A percentile compares a stretch with the other conserved stretches of the same genome.
These are phyloP conservation scores for Chironomus tepperi DNA, from an alignment of 1,140 invertebrate genomes.

Conservation along the genomic window DNA sequence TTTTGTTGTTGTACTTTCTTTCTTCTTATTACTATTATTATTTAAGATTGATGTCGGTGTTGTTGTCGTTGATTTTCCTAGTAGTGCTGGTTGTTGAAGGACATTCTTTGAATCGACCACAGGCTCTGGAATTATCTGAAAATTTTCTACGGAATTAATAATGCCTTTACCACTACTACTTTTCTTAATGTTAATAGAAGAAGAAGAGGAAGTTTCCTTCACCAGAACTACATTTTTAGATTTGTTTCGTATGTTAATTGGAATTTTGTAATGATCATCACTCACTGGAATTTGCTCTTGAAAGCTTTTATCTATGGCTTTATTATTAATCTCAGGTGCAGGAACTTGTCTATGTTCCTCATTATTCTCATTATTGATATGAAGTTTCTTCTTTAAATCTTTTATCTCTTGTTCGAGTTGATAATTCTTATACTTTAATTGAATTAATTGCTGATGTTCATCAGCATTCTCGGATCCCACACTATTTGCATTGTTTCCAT, in stretches of 20 bases:
- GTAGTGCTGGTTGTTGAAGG: background rate
- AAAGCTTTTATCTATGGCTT: conserved; percentile 33
- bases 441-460: background rate
- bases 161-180: conserved; percentile 28
- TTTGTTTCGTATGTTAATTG: conserved; percentile 31
- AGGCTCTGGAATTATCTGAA: conserved; percentile 38
- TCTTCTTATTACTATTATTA: background rate
- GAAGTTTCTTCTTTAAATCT: background rate
- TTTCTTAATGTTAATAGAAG: background rate
- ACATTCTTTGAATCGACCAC: conserved; percentile 24
- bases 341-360: background rate
- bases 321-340: conserved; percentile 1
- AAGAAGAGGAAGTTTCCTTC: background rate
- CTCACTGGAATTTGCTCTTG: conserved; percentile 38
- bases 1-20: conserved; percentile 31
- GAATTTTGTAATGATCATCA: conserved; percentile 37
- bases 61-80: conserved; percentile 24
- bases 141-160: conserved; percentile 41
- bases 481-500: background rate
- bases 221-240: conserved; percentile 28
- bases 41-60: conserved; percentile 26
- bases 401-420: conserved; percentile 15
- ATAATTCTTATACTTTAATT: background rate
- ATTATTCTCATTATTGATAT: background rate
- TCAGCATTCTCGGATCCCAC: background rate